phyloP scores from a whole-genome alignment of 2,113 vertebrate genomes.

The Solenodon paradoxus region DNA sequence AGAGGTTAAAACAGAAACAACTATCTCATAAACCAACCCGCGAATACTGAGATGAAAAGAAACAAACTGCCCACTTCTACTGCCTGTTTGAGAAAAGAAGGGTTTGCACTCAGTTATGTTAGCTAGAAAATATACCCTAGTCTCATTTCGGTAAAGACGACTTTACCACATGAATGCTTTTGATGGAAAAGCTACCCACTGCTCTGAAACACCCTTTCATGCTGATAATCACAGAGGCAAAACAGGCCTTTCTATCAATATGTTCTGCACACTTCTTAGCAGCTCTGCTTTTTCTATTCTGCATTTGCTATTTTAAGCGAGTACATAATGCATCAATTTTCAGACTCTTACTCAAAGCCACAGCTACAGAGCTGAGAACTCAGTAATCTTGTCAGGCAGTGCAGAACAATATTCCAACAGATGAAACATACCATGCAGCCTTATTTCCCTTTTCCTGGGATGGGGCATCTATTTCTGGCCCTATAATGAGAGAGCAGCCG shows the following conservation, averaged over 20 bases:
- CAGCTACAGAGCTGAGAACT: slow-evolving; percentile 32
- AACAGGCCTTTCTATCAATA: slow-evolving; percentile 29
- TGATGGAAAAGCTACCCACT: background rate
- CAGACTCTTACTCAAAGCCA: slow-evolving; percentile 45
- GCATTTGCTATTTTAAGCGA: slow-evolving; percentile 68
- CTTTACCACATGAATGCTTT: background rate
- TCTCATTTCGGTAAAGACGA: background rate
- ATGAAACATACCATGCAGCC: slow-evolving; percentile 52
- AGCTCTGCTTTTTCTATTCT: slow-evolving; percentile 51
- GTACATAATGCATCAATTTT: slow-evolving; percentile 56
- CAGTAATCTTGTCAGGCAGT: slow-evolving; percentile 40
- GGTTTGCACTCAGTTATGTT: background rate
- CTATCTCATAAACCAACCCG: background rate
- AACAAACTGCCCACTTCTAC: slow-evolving; percentile 13
- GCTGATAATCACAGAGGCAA: background rate
- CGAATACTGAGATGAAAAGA: slow-evolving; percentile 32
- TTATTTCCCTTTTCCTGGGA: slow-evolving; percentile 47
- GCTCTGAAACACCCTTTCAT: background rate
- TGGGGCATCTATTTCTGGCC: slow-evolving; percentile 66
- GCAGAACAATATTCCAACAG: slow-evolving; percentile 54
- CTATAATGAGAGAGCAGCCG: slow-evolving; percentile 60
- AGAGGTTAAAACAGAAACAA: slow-evolving; percentile 43
- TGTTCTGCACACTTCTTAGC: slow-evolving; percentile 27
- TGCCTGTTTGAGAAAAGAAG: slow-evolving; percentile 55
- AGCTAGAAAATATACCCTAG: background rate